Evolutionary conservation across 2,797 vertebrate species (phyloP).

Genomic region (Zenarchopterus dispar): DNA sequence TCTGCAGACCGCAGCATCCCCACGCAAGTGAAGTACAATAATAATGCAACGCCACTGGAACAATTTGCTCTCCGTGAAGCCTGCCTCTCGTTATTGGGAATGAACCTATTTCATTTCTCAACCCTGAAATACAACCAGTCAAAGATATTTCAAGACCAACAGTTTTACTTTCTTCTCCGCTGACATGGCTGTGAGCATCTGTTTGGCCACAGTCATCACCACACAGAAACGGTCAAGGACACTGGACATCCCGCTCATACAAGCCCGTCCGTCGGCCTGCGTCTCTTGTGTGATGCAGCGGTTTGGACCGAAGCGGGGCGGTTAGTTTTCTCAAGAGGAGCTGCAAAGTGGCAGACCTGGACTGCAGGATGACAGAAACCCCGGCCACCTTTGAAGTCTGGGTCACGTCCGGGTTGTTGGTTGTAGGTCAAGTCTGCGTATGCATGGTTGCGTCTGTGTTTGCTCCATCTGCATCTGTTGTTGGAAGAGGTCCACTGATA

Average conservation of each 20-base stretch:
- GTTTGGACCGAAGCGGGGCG: slow-evolving; percentile 40
- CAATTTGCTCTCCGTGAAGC: slow-evolving; percentile 13
- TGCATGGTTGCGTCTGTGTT: slow-evolving; percentile 10
- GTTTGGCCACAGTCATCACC: slow-evolving; percentile 50
- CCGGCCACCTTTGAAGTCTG: slow-evolving; percentile 47
- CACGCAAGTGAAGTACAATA: too few species aligned
- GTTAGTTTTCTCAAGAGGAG: slow-evolving; percentile 52
- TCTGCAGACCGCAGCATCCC: too few species aligned
- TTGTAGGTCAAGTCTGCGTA: slow-evolving; percentile 26
- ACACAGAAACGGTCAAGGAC: slow-evolving; percentile 50
- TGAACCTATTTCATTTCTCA: slow-evolving; percentile 14
- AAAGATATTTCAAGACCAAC: slow-evolving; percentile 33
- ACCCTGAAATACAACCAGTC: slow-evolving; percentile 20
- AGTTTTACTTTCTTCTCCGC: slow-evolving; percentile 10
- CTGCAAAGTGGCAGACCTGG: slow-evolving; percentile 37
- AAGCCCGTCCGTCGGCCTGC: slow-evolving; percentile 44
- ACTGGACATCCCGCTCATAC: slow-evolving; percentile 17
- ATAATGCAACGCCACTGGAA: slow-evolving; percentile 5
- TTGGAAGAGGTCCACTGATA: neutral
- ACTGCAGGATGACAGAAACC: slow-evolving; percentile 57
- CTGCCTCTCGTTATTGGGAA: slow-evolving; percentile 23
- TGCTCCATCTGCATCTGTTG: neutral
- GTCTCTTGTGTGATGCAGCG: slow-evolving; percentile 33
- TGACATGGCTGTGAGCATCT: slow-evolving; percentile 33
- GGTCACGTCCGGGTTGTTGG: slow-evolving; percentile 59